These are phyloP conservation scores for Macroteleia sp. DNA, from an alignment of 2,888 invertebrate genomes.

Conservation along the genomic window DNA sequence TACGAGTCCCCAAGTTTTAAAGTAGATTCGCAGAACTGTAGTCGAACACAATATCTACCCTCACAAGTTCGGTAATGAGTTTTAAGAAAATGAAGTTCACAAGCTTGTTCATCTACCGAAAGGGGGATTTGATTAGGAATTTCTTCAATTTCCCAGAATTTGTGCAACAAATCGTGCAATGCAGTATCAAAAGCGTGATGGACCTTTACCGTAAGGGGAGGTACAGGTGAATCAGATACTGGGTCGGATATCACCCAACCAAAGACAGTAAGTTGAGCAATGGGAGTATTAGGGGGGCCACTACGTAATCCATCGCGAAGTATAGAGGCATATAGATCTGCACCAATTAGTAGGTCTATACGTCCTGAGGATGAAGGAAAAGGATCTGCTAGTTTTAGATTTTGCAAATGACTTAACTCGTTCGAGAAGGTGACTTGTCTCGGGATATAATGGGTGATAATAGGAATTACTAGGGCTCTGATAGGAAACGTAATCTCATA, in stretches of 20 bases:
- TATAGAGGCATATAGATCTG: constrained; percentile 18
- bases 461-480: constrained; percentile 1
- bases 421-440: not conserved
- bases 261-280: constrained; percentile 14
- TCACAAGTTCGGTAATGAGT: not conserved
- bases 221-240: not conserved
- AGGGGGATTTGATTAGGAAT: not conserved
- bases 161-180: constrained; percentile 2
- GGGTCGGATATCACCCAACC: constrained; percentile 44
- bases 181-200: constrained; percentile 11
- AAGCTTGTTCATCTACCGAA: not conserved
- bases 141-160: too few relatives aligned
- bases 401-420: not conserved
- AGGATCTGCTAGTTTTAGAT: constrained; percentile 16
- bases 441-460: constrained; percentile 9
- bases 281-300: not conserved
- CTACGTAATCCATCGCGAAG: not conserved
- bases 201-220: not conserved
- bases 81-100: not conserved
- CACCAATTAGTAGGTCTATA: constrained; percentile 16
- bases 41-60: not conserved
- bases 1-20: not conserved
- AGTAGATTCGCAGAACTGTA: too few relatives aligned
- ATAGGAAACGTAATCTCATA: not conserved
- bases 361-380: not conserved